Evolutionary conservation across 2,888 invertebrate species (phyloP), one percentile per base, ranked within the genome.

Genomic region (Gibbula magus): DNA sequence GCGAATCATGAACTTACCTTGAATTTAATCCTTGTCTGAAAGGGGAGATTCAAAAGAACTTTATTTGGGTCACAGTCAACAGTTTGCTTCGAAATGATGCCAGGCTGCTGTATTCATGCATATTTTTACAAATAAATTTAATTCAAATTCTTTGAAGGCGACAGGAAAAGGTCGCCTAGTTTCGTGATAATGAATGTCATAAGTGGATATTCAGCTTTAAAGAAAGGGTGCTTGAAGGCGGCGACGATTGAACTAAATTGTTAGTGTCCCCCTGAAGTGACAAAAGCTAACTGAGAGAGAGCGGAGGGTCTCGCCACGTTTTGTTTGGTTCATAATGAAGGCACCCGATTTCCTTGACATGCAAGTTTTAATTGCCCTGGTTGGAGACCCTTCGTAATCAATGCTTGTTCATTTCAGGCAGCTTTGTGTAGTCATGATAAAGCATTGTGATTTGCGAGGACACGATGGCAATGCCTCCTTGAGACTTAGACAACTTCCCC

Each of bases 291-390:
- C 29, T 25, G 29, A 61, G 61, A n/a, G 22, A 61, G 61, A 61
- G 61, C n/a, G 8, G 29, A 13, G 16, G 18, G 25, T 22, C 61
- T 16, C 25, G 61, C 29, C 61, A 25, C 22, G 61, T 61, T 61
- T 61, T 61, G 29, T 29, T 61, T 61, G 61, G 25, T 61, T 61
- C 61, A 61, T 61, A 61, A 61, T 61, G 61, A 61, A 61, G 29
- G 25, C 10, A 29, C 61, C 25, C 29, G 61, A 61, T 61, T 61
- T 61, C 61, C 61, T 61, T 61, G 61, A 61, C 61, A 61, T 61
- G 61, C 61, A 61, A 61, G 61, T 61, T 61, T 61, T 61, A 61
- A 61, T 61, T 61, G 61, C 61, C 61, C 29, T 61, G 61, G 61
- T 61, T 25, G 25, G 25, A 61, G 61, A 25, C 61, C 61, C 61